phyloP scores from a whole-genome alignment of 2,113 vertebrate genomes.

The Ginglymostoma cirratum region DNA sequence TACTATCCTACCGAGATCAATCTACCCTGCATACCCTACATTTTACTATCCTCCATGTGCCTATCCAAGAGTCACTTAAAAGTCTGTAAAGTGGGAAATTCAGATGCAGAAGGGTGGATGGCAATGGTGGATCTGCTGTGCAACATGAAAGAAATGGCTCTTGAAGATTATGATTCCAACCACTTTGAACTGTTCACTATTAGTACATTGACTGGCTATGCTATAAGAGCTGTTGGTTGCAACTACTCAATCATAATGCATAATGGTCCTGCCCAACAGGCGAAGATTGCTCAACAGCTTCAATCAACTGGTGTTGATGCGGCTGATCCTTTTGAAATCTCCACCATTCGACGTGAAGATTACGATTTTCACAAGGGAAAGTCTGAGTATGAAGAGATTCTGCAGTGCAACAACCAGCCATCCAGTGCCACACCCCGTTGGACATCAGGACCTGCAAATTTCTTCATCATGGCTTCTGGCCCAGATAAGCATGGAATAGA shows the following conservation, averaged over 20 bases:
- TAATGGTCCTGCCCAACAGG: conserved; percentile 58
- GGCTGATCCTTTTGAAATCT: conserved; percentile 66
- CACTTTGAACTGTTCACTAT: conserved; percentile 64
- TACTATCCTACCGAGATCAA: too few species aligned
- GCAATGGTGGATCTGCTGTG: conserved; percentile 70
- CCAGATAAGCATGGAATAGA: conserved; percentile 66
- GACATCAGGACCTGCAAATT: conserved; percentile 67
- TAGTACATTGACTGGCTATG: conserved; percentile 67
- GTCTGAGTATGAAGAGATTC: conserved; percentile 69
- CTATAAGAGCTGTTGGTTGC: conserved; percentile 65
- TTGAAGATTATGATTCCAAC: conserved; percentile 42
- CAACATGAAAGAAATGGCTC: conserved; percentile 69
- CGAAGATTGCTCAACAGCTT: conserved; percentile 52
- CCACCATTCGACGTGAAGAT: conserved; percentile 64
- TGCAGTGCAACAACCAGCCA: conserved; percentile 65
- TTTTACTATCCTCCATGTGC: too few species aligned
- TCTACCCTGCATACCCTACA: too few species aligned
- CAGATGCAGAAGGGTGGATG: conserved; percentile 69
- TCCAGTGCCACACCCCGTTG: conserved; percentile 60
- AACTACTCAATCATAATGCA: conserved; percentile 72
- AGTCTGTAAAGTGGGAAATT: conserved; percentile 56
- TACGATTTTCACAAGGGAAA: conserved; percentile 67
- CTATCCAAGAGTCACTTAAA: too few species aligned
- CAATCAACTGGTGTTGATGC: conserved; percentile 62
- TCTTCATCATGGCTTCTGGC: conserved; percentile 69